Percentiles rank a stretch among this genome's conserved stretches.
These are phyloP conservation scores for Phallusia fumigata DNA, from an alignment of 23 tunicate genomes.

Conservation along the genomic window DNA sequence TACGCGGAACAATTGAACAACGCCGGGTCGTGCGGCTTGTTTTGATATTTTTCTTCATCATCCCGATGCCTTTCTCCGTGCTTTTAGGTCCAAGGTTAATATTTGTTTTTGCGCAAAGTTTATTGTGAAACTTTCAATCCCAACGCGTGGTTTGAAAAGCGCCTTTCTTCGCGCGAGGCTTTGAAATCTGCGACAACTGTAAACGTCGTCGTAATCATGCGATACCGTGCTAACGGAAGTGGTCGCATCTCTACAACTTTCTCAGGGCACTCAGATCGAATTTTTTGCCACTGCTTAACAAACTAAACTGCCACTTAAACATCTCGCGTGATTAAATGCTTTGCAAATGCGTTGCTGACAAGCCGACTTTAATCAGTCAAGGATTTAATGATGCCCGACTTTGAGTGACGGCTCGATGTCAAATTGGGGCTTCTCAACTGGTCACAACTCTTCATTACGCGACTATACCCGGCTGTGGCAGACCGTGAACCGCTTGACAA, in stretches of 20 bases:
- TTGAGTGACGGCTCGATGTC: background rate
- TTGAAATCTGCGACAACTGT: no score
- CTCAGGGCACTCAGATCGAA: no score
- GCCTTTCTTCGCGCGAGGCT: no score
- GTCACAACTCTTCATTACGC: background rate
- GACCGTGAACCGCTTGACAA: background rate
- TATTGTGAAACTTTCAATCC: no score
- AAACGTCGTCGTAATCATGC: no score
- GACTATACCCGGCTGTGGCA: background rate
- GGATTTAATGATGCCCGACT: background rate
- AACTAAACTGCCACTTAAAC: no score
- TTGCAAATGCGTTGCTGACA: background rate
- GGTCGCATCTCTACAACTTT: no score
- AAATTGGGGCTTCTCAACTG: slow-evolving; percentile 9
- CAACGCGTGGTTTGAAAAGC: no score
- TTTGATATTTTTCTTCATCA: background rate
- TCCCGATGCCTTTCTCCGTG: background rate
- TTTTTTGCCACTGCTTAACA: no score
- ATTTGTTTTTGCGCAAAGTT: background rate
- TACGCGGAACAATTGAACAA: background rate
- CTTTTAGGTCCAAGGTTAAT: background rate
- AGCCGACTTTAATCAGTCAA: background rate
- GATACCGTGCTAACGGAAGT: no score
- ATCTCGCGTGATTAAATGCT: slow-evolving; percentile 9
- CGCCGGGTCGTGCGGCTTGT: background rate